Evolutionary conservation across 2,888 invertebrate species (phyloP).

Genomic region (Deilephila elpenor): DNA sequence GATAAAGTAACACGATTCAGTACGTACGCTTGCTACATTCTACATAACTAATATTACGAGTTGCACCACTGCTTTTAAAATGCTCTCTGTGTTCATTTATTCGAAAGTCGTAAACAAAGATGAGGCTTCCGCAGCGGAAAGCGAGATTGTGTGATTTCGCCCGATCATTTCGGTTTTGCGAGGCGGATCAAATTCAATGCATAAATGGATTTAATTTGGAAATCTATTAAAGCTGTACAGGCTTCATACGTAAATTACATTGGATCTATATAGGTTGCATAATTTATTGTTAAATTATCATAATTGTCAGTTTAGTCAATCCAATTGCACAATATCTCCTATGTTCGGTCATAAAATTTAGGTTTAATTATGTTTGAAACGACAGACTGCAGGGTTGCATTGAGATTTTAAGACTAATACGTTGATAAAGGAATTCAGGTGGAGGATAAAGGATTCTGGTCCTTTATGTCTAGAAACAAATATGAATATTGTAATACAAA

Average conservation of each 20-base stretch:
- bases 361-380: no score
- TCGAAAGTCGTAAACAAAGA: slow-evolving; percentile 27
- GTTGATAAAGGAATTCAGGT: no score
- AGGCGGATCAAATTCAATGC: slow-evolving; percentile 10
- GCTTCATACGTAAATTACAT: not conserved
- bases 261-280: not conserved
- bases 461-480: not conserved
- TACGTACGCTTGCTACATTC: no score
- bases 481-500: not conserved
- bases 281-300: no score
- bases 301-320: not conserved
- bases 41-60: not conserved
- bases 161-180: slow-evolving; percentile 15
- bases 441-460: no score
- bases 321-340: no score
- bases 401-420: no score
- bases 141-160: slow-evolving; percentile 4
- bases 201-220: slow-evolving; percentile 12
- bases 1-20: no score
- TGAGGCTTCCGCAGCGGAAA: slow-evolving; percentile 17
- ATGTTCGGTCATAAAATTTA: no score
- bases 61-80: not conserved
- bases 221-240: not conserved
- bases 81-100: slow-evolving; percentile 4
- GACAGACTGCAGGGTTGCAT: no score